These are phyloP conservation scores for Sminthopsis crassicaudata DNA, from an alignment of 2,113 vertebrate genomes.

Conservation along the genomic window DNA sequence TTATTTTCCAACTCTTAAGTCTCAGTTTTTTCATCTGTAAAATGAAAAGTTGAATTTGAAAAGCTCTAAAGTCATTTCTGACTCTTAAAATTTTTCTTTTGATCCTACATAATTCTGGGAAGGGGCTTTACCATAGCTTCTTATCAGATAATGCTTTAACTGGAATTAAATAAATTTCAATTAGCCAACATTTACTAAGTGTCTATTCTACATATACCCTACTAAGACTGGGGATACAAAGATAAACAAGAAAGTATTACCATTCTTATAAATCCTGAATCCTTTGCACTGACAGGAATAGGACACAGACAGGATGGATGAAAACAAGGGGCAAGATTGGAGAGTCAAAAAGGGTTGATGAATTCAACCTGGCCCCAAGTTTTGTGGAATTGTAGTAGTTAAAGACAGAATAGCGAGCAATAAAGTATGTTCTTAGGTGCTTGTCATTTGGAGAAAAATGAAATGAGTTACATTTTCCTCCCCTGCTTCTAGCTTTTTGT, in stretches of 20 bases:
- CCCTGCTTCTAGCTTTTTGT: constrained; percentile 84
- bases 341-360: not conserved
- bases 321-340: not conserved
- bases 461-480: constrained; percentile 81
- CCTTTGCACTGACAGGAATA: not conserved
- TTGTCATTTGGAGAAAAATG: constrained; percentile 79
- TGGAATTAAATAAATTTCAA: not conserved
- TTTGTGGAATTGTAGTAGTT: constrained; percentile 73
- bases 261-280: not conserved
- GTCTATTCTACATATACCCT: not conserved
- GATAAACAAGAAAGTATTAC: not conserved
- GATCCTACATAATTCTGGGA: not conserved
- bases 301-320: not conserved
- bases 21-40: not conserved
- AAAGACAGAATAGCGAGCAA: not conserved
- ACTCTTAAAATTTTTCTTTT: not conserved
- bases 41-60: not conserved
- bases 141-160: not conserved
- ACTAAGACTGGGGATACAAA: not conserved
- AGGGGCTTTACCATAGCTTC: not conserved
- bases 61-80: not conserved
- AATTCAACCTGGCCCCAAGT: constrained; percentile 57
- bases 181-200: not conserved
- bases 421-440: constrained; percentile 56
- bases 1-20: not conserved